Evolutionary conservation across 2,113 vertebrate species (phyloP).

Genomic region (Pionites leucogaster): DNA sequence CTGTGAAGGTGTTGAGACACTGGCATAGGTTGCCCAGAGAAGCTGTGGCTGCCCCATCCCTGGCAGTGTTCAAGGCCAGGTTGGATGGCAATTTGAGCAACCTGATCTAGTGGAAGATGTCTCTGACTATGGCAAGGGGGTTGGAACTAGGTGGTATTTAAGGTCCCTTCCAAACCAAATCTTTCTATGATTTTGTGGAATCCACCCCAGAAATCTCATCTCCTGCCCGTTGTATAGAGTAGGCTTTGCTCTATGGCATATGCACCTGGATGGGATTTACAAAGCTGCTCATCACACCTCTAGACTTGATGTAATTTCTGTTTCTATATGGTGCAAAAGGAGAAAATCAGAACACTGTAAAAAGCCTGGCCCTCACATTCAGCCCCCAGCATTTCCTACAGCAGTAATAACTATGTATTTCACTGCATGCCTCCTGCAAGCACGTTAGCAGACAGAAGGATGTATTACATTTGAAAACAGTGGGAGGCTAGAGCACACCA

Average conservation of each 20-base stretch:
- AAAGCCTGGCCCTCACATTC: not conserved
- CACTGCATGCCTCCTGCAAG: fast-evolving
- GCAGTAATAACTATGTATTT: fast-evolving
- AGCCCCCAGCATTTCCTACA: not conserved
- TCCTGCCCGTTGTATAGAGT: not conserved
- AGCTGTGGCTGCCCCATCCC: not conserved
- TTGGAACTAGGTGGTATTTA: not conserved
- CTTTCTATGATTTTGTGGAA: not conserved
- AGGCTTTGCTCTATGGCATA: not conserved
- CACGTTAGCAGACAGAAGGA: not conserved
- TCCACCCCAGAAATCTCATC: not conserved
- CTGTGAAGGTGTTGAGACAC: not conserved
- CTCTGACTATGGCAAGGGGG: not conserved
- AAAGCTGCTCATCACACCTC: not conserved
- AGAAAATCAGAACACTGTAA: not conserved
- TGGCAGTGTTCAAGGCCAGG: not conserved
- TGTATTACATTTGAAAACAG: not conserved
- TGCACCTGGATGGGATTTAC: not conserved
- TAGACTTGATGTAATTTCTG: not conserved
- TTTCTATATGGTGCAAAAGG: not conserved
- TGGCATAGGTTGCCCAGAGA: not conserved
- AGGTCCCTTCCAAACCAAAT: not conserved
- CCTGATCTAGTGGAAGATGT: not conserved
- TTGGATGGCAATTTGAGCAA: not conserved
- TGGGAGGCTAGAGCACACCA: not conserved